Evolutionary conservation across 2,888 invertebrate species (phyloP).

Genomic region (Diarsia mendica): DNA sequence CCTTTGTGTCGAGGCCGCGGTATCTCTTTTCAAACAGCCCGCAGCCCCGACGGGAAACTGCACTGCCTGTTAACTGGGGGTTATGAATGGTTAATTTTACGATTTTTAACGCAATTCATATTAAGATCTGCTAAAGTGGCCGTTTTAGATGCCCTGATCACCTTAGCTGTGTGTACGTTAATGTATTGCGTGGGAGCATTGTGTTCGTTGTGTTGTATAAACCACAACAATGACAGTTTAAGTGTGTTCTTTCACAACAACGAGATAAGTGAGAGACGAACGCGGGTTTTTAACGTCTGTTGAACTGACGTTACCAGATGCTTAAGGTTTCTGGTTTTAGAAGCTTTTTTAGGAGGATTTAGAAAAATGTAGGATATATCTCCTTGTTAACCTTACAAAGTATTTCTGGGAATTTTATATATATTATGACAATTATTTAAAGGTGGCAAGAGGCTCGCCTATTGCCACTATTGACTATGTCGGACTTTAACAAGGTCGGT

Average conservation of each 20-base stretch:
- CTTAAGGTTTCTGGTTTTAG: too few relatives aligned
- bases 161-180: background rate
- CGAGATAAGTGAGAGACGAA: constrained; percentile 16
- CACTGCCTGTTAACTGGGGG: background rate
- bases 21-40: too few relatives aligned
- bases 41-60: too few relatives aligned
- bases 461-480: background rate
- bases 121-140: too few relatives aligned
- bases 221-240: constrained; percentile 17
- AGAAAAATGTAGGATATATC: background rate
- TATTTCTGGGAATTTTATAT: background rate
- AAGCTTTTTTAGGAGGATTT: background rate
- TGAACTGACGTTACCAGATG: background rate
- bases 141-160: too few relatives aligned
- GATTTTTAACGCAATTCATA: too few relatives aligned
- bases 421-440: background rate
- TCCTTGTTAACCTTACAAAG: background rate
- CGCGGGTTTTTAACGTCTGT: background rate
- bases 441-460: background rate
- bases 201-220: background rate
- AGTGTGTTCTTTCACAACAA: constrained; percentile 27
- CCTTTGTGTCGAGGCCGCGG: too few relatives aligned
- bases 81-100: too few relatives aligned
- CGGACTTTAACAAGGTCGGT: background rate
- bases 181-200: background rate